Base-by-base conservation (phyloP, 2,888 invertebrate genomes). In the Pardosa pseudoannulata region DNA sequence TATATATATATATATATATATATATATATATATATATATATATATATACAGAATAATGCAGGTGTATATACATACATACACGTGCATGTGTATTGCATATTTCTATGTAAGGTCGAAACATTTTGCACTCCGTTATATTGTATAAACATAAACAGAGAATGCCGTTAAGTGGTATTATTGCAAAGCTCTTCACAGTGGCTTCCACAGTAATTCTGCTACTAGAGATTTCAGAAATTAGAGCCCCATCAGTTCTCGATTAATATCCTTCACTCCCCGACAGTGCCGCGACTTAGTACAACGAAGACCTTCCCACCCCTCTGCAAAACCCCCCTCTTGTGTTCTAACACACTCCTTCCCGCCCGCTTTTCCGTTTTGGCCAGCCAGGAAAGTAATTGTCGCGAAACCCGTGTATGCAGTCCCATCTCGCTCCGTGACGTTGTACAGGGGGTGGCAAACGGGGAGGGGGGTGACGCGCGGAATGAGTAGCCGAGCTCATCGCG, bases 381-480 rank as follows among this genome's bases (percentile, higher is more conserved):
- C 23, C 56, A 23, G 56, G 56, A 23, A 56, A 56, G 56, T 56
- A 56, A 56, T 56, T 56, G 56, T 56, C 56, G 56, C 5, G 56
- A 56, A 56, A 56, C 19, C 56, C 56, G 23, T 23, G 56, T 56
- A 46, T n/a, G 41, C 16, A n/a, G n/a, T 36, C 9, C 16, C 56
- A 19, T 23, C 16, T 7, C 5, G n/a, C 23, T 1, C 19, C 1
- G 23, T 19, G 56, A 56, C 56, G 16, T 23, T 7, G 2, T 3
- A 56, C 13, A 5, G 23, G 23, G 23, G 23, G 23, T 1, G 19
- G 56, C 13, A 56, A 56, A 6, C 7, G 9, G 16, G 46, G 23
- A 56, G 2, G 11, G 46, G 56, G 23, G 11, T 56, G 5, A 36
- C 23, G 56, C 23, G n/a, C n/a, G n/a, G n/a, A n/a, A n/a, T n/a